phyloP scores from a whole-genome alignment of 2,797 vertebrate genomes.

The Cheirogaleus major region DNA sequence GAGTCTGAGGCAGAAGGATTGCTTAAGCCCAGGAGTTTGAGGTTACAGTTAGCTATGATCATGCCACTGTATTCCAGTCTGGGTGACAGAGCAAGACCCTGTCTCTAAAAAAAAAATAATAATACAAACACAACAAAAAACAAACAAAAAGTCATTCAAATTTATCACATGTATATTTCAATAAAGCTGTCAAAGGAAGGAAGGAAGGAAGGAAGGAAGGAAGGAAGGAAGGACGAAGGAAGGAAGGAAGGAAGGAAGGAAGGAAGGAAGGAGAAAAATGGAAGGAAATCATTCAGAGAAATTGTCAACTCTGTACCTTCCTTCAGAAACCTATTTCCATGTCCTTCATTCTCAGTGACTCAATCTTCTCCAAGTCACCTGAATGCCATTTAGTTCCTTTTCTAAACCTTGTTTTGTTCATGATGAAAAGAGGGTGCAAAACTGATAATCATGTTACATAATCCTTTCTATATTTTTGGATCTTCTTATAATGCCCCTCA shows the following conservation, averaged over 20 bases:
- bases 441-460: background rate
- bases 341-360: background rate
- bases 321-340: background rate
- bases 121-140: too few species aligned
- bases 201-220: too few species aligned
- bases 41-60: too few species aligned
- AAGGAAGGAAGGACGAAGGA: background rate
- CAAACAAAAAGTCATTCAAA: background rate
- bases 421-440: background rate
- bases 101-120: too few species aligned
- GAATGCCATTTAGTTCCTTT: background rate
- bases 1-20: background rate
- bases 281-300: background rate
- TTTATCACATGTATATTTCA: background rate
- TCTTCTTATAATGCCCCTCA: background rate
- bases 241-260: too few species aligned
- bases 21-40: background rate
- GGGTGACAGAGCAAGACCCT: background rate
- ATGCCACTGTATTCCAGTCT: background rate
- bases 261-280: rapidly evolving
- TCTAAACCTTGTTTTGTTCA: background rate
- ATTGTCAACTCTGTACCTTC: background rate
- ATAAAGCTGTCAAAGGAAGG: background rate
- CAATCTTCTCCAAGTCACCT: background rate
- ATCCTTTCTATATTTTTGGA: background rate